These are phyloP conservation scores for Pediacus dermestoides DNA, from an alignment of 2,888 invertebrate species.

Conservation along the genomic window DNA sequence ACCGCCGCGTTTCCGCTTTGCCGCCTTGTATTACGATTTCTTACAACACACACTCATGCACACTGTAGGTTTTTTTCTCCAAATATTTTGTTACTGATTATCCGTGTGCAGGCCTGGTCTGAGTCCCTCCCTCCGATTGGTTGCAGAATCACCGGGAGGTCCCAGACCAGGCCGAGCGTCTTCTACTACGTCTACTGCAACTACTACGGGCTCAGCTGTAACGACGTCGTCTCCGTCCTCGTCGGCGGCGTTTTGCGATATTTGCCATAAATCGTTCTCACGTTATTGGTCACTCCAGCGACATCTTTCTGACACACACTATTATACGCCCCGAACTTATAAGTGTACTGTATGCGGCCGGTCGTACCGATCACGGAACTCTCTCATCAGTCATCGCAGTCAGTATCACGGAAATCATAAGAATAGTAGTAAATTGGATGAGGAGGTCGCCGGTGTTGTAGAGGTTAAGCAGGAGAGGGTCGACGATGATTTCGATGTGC, in stretches of 20 bases:
- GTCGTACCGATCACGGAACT: slow-evolving; percentile 51
- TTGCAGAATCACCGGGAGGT: slow-evolving; percentile 17
- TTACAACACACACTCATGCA: too few species aligned
- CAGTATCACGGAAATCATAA: slow-evolving; percentile 47
- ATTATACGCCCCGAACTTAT: slow-evolving; percentile 50
- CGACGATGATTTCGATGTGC: too few species aligned
- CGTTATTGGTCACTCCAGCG: slow-evolving; percentile 53
- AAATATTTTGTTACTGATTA: slow-evolving; percentile 7
- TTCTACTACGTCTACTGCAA: too few species aligned
- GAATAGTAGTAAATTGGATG: slow-evolving; percentile 2
- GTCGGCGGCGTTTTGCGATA: slow-evolving; percentile 43
- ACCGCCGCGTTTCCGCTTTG: too few species aligned
- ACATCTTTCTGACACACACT: slow-evolving; percentile 52
- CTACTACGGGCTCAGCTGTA: too few species aligned
- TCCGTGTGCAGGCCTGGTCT: slow-evolving; percentile 20
- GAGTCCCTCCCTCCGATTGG: slow-evolving; percentile 19
- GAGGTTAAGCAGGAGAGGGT: slow-evolving; percentile 7
- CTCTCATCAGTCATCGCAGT: slow-evolving; percentile 52
- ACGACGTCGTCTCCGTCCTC: too few species aligned
- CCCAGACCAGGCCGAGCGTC: slow-evolving; percentile 18
- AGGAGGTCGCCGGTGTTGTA: slow-evolving; percentile 5
- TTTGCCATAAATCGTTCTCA: slow-evolving; percentile 52
- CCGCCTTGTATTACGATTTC: too few species aligned
- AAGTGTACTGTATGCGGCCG: slow-evolving; percentile 52
- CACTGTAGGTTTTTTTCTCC: too few species aligned